Evolutionary conservation across 2,797 vertebrate genomes (phyloP).

Genomic region (Intellagama lesueurii): DNA sequence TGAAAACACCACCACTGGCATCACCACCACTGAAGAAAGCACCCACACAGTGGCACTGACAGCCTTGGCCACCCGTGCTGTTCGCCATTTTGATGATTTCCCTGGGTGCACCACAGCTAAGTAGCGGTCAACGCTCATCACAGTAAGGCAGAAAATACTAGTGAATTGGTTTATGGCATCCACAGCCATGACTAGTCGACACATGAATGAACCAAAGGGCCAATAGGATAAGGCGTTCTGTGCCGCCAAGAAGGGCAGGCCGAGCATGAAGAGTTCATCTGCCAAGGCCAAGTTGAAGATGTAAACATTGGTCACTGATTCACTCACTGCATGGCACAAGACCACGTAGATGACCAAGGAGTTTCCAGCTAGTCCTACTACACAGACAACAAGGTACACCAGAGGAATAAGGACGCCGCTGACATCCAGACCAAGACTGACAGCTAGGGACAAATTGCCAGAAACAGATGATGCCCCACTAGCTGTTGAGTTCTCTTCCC

Average conservation of each 20-base stretch:
- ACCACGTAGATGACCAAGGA: conserved; percentile 95
- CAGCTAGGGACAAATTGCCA: conserved; percentile 59
- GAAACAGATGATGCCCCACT: conserved; percentile 60
- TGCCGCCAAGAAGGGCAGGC: conserved; percentile 93
- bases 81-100: conserved; percentile 92
- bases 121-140: conserved; percentile 96
- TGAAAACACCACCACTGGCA: conserved; percentile 95
- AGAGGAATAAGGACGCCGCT: conserved; percentile 89
- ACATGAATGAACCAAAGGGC: conserved; percentile 95
- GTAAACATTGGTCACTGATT: conserved; percentile 95
- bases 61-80: conserved; percentile 89
- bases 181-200: conserved; percentile 93
- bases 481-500: conserved; percentile 70
- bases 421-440: conserved; percentile 75
- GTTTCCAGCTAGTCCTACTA: conserved; percentile 91
- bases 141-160: conserved; percentile 96
- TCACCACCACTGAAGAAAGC: conserved; percentile 91
- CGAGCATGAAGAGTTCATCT: conserved; percentile 95
- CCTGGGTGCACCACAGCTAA: conserved; percentile 94
- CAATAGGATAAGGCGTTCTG: conserved; percentile 97
- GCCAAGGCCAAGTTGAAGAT: conserved; percentile 96
- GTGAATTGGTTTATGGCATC: conserved; percentile 98
- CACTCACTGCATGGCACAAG: conserved; percentile 89
- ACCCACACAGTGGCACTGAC: conserved; percentile 92
- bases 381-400: conserved; percentile 91